These are phyloP conservation scores for Bombus superbus DNA, from an alignment of 1,140 invertebrate genomes.

Conservation along the genomic window DNA sequence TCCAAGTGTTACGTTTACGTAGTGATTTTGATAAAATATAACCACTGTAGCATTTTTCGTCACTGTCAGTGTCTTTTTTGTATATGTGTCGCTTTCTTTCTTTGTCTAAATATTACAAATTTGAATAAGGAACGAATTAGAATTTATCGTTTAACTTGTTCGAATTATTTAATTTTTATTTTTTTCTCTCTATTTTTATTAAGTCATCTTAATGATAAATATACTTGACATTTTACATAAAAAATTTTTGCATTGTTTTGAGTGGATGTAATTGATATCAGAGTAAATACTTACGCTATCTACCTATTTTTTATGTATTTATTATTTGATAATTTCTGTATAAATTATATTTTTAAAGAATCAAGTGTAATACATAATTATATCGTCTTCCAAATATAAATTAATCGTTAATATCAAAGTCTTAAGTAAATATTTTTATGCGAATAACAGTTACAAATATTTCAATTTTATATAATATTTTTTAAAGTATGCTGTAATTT, in stretches of 20 bases:
- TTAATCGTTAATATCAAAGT: background rate
- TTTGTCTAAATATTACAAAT: constrained; percentile 6
- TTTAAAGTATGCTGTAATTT: constrained; percentile 50
- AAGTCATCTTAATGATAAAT: constrained; percentile 8
- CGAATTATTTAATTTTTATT: background rate
- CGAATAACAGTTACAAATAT: background rate
- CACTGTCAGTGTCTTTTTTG: background rate
- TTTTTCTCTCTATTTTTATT: background rate
- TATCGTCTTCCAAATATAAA: constrained; percentile 1
- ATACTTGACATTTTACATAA: background rate
- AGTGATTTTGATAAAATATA: constrained; percentile 15
- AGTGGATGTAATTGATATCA: background rate
- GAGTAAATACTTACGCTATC: constrained; percentile 23
- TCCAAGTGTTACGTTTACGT: constrained; percentile 17
- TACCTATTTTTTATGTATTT: constrained; percentile 8
- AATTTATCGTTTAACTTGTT: constrained; percentile 4
- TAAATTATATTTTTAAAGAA: constrained; percentile 1
- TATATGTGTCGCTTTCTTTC: background rate
- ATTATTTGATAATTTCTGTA: constrained; percentile 1
- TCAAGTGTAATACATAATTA: background rate
- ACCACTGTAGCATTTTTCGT: background rate
- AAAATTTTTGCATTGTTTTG: background rate
- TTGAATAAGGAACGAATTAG: background rate
- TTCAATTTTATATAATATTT: background rate
- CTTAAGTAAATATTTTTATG: constrained; percentile 38